A percentile compares a stretch with the other conserved stretches of the same genome.
phyloP scores from a whole-genome alignment of 2,797 vertebrate species.

The Anableps anableps region DNA sequence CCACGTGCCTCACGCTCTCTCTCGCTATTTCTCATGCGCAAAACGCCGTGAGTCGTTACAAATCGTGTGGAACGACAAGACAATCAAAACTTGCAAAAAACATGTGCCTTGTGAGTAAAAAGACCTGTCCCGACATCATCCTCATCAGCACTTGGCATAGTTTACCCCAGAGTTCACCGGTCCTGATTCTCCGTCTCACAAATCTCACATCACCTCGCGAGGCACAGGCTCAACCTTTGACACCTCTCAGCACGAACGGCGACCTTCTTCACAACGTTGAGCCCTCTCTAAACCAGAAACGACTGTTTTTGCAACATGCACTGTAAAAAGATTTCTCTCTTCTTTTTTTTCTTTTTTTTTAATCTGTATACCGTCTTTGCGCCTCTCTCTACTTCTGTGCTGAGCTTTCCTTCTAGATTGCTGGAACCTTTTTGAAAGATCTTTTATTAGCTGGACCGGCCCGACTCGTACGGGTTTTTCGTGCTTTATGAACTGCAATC shows the following conservation, averaged over 20 bases:
- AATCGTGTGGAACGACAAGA: slow-evolving; percentile 61
- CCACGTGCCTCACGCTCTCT: slow-evolving; percentile 73
- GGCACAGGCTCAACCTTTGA: slow-evolving; percentile 76
- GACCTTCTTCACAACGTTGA: slow-evolving; percentile 47
- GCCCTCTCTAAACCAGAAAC: slow-evolving; percentile 60
- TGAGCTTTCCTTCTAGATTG: slow-evolving; percentile 65
- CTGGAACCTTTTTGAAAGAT: slow-evolving; percentile 1
- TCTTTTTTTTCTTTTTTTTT: slow-evolving; percentile 35
- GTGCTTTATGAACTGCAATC: slow-evolving; percentile 67
- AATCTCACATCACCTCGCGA: slow-evolving; percentile 58
- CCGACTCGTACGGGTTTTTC: slow-evolving; percentile 38
- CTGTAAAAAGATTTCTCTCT: slow-evolving; percentile 63
- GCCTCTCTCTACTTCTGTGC: slow-evolving; percentile 67
- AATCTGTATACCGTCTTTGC: slow-evolving; percentile 70
- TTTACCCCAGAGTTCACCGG: slow-evolving; percentile 47
- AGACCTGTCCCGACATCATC: slow-evolving; percentile 61
- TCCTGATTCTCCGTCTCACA: slow-evolving; percentile 53
- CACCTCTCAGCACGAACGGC: slow-evolving; percentile 64
- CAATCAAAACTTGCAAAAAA: slow-evolving; percentile 73
- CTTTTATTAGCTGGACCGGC: too few species aligned
- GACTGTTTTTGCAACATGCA: slow-evolving; percentile 76
- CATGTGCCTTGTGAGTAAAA: slow-evolving; percentile 79
- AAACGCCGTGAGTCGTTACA: slow-evolving; percentile 51
- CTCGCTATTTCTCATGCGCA: slow-evolving; percentile 44
- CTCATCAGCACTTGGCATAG: slow-evolving; percentile 51